Percentiles rank a stretch among this genome's conserved stretches.
Evolutionary conservation across 1,140 invertebrate genomes (phyloP).

Genomic region (Pogonomyrmex californicus): DNA sequence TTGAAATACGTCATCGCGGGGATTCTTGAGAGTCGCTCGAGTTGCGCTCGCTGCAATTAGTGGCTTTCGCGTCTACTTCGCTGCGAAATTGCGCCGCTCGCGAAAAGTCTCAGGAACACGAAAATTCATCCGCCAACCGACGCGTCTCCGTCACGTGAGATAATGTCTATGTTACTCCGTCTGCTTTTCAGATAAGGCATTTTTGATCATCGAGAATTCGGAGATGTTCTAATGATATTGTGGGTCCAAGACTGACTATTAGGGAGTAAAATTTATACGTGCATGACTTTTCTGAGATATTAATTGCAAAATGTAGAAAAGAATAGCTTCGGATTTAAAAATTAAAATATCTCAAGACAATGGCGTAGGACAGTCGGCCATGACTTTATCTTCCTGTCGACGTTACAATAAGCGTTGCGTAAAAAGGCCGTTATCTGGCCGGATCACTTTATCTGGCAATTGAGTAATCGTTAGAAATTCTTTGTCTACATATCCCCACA

Average conservation of each 20-base stretch:
- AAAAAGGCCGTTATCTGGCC: conserved; percentile 10
- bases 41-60: conserved; percentile 21
- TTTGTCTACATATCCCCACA: neutral
- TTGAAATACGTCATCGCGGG: conserved; percentile 11
- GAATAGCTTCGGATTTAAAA: neutral
- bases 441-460: conserved; percentile 5
- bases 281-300: neutral
- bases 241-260: neutral
- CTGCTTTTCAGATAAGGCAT: neutral
- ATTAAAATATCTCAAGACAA: neutral
- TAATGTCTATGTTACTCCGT: conserved; percentile 11
- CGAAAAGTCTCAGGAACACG: neutral
- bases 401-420: neutral
- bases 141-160: neutral
- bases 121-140: neutral
- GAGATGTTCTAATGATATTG: neutral
- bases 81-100: neutral
- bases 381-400: neutral
- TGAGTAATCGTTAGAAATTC: neutral
- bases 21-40: conserved; percentile 35
- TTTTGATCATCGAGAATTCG: neutral
- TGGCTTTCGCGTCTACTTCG: neutral
- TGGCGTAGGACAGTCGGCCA: too few species aligned
- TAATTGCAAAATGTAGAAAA: neutral
- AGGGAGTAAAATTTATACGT: neutral